Base-by-base conservation (phyloP, 1,140 invertebrate species). In the Pogonognathellus flavescens region DNA sequence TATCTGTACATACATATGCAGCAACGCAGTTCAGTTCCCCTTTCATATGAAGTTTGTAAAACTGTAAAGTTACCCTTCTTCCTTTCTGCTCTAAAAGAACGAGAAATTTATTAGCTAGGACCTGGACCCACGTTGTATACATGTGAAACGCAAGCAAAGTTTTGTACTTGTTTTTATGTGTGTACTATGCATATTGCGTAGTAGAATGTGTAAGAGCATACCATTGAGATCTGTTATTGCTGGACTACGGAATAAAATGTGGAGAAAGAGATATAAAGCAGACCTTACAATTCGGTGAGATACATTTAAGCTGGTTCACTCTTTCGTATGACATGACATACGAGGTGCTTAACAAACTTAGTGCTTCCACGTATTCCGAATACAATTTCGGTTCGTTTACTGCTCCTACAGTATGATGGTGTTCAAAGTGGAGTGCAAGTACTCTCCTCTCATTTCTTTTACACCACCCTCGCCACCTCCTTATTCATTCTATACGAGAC, bases 251-350 rank as follows among this genome's bases (percentile, higher is more conserved):
- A 66, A 66, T 13, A 66, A 25, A 8, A 60, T 9, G 31, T 41
- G 25, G 25, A 66, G 62, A 66, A 66, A 66, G 60, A 66, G 62
- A 66, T 66, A 25, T 66, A 66, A 66, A 25, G 62, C 62, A 66
- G 62, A 66, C 62, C 20, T 11, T 66, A 66, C 20, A 66, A 25
- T 25, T 66, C 2, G 1, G 31, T 31, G 25, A 25, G 25, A 66
- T 31, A 66, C 62, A 66, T 14, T 66, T 66, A 25, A 66, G 62
- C 62, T 66, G 11, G 20, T 25, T 66, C 62, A 66, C 62, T 66
- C 11, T 66, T 41, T 25, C 20, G 22, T 66, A 66, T 66, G 62
- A 66, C 62, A 66, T 66, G 62, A 66, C 62, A 66, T 25, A 66
- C 62, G 20, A 25, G 62, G 25, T 41, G 31, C 31, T 41, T 41